Evolutionary conservation across 1,140 invertebrate species (phyloP).

Genomic region (Dendroctonus valens): DNA sequence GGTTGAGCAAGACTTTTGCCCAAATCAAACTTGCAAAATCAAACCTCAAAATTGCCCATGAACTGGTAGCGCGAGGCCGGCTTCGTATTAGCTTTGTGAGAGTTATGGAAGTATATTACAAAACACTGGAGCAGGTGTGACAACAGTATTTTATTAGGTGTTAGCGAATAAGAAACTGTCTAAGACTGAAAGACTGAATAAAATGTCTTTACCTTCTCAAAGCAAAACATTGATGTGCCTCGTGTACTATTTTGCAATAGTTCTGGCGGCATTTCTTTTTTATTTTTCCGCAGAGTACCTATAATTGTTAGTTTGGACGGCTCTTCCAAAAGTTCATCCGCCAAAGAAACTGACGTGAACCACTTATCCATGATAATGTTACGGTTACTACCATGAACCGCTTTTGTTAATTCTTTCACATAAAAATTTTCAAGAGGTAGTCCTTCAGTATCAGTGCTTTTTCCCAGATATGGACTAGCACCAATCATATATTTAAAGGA

Average conservation of each 20-base stretch:
- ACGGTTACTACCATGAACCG: constrained; percentile 44
- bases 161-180: constrained; percentile 20
- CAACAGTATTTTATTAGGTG: constrained; percentile 9
- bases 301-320: constrained; percentile 46
- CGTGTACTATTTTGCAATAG: constrained; percentile 18
- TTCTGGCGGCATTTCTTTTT: constrained; percentile 46
- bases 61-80: constrained; percentile 8
- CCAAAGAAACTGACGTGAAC: constrained; percentile 48
- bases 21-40: constrained; percentile 20
- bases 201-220: constrained; percentile 17
- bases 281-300: constrained; percentile 45
- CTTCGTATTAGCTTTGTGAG: constrained; percentile 13
- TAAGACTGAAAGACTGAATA: too few species aligned
- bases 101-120: constrained; percentile 29
- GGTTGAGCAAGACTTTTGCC: constrained; percentile 16
- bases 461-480: constrained; percentile 44
- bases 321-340: constrained; percentile 38
- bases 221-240: constrained; percentile 24
- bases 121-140: neutral
- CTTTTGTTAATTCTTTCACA: constrained; percentile 31
- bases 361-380: constrained; percentile 51
- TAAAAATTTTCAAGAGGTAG: constrained; percentile 41
- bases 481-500: constrained; percentile 46
- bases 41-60: too few species aligned
- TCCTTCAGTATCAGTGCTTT: constrained; percentile 37